Base-by-base conservation (phyloP, 1,140 invertebrate genomes). In the Schlechtendalia chinensis region DNA sequence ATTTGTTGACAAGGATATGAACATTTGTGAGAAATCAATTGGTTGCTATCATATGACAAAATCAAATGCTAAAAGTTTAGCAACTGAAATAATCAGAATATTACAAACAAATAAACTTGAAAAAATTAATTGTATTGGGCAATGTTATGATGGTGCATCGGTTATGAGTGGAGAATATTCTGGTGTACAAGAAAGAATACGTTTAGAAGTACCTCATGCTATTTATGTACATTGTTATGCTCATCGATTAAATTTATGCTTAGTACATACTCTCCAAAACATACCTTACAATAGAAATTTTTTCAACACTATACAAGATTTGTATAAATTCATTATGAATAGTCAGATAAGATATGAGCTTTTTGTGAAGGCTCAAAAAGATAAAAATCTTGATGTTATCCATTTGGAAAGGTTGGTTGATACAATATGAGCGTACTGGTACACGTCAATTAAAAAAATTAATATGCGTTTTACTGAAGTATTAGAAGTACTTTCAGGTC, bases 111-210 rank as follows among this genome's bases (percentile, higher is more conserved):
- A 71, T 71, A 39, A 50, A 22, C 10, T 71, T 14, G 67, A 71
- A 6, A 47, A 19, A 50, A 77, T 53, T 10, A 58, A 77, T 5
- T 58, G 29, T 58, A 39, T 77, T 29, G 74, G 22, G 1, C 74
- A 77, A 53, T 77, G 74, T 58, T 77, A 77, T 39, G 74, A 77
- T 22, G 74, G 74, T 22, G 74, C 74, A 22, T 32, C 47, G 3
- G 74, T 77, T 17, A 77, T 77, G 74, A 32, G 50, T 16, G 74
- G 74, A 19, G 1, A 24, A 5, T 58, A 17, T 39, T 53, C 11
- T 10, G 53, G 74, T 0, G 47, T 77, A 19, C 74, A 77, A 58
- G 50, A 56, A 77, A 53, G 54, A 77, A 27, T 77, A 32, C 24
- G 54, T 17, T 22, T 12, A 17, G 16, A 54, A 32, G 74, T 53